phyloP scores from a whole-genome alignment of 2,113 vertebrate genomes.

The Anhinga anhinga region DNA sequence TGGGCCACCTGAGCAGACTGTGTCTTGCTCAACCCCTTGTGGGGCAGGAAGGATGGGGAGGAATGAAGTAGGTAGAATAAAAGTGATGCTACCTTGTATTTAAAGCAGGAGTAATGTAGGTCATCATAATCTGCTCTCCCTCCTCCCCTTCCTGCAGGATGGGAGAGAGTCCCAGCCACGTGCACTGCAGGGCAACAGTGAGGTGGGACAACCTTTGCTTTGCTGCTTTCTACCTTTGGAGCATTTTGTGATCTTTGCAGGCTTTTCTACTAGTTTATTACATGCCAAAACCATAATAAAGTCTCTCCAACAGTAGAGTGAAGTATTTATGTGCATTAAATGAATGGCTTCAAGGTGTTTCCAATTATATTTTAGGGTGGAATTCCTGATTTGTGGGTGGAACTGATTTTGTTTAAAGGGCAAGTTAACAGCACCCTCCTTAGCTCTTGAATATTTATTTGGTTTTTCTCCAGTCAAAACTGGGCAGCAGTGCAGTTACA shows the following conservation, averaged over 20 bases:
- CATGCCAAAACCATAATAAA: background rate
- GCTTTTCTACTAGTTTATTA: background rate
- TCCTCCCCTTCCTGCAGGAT: background rate
- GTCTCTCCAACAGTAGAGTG: background rate
- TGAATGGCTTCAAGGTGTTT: background rate
- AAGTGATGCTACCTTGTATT: background rate
- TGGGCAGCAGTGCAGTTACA: background rate
- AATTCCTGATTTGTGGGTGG: background rate
- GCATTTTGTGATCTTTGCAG: background rate
- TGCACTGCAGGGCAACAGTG: background rate
- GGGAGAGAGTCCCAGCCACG: rapidly evolving
- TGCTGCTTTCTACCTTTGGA: background rate
- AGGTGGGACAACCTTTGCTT: rapidly evolving
- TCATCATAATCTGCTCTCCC: background rate
- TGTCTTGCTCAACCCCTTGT: background rate
- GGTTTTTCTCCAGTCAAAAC: background rate
- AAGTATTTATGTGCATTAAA: background rate
- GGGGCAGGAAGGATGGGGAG: background rate
- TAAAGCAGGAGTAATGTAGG: background rate
- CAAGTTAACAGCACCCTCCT: background rate
- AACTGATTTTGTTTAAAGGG: background rate
- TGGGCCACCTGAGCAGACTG: background rate
- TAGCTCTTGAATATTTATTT: background rate
- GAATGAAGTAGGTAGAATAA: background rate
- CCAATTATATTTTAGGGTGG: background rate